phyloP scores from a whole-genome alignment of 2,797 vertebrate genomes.

The Coracias cyanogaster region DNA sequence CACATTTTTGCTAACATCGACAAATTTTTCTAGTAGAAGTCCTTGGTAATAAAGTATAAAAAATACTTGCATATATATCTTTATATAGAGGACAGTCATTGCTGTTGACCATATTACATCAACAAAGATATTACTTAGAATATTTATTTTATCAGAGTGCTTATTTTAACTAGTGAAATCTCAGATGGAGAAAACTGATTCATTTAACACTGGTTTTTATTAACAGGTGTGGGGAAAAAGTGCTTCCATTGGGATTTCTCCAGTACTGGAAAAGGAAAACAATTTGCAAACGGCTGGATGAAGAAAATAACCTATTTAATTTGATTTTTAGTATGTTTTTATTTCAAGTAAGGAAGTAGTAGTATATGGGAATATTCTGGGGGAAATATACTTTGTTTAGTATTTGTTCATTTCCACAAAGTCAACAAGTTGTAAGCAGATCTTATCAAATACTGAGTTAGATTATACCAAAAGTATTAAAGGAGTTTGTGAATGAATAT shows the following conservation, averaged over 20 bases:
- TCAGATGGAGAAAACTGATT: background rate
- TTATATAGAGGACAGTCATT: background rate
- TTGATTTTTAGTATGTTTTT: background rate
- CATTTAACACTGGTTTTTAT: background rate
- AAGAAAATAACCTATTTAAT: background rate
- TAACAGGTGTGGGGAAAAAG: background rate
- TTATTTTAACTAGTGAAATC: background rate
- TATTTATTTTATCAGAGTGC: background rate
- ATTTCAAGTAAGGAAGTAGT: background rate
- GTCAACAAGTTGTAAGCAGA: background rate
- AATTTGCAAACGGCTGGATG: background rate
- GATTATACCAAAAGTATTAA: background rate
- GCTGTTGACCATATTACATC: background rate
- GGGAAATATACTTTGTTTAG: background rate
- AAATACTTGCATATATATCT: background rate
- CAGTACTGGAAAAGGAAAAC: background rate
- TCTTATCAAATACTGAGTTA: background rate
- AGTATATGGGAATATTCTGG: background rate
- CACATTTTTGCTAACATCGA: background rate
- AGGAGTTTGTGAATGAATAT: background rate
- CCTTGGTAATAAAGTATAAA: background rate
- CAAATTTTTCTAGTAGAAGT: background rate
- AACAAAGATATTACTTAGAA: background rate
- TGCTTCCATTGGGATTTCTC: background rate
- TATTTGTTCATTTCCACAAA: background rate